Base-by-base conservation (phyloP, 1,140 invertebrate genomes). In the Kradibia gibbosae region DNA sequence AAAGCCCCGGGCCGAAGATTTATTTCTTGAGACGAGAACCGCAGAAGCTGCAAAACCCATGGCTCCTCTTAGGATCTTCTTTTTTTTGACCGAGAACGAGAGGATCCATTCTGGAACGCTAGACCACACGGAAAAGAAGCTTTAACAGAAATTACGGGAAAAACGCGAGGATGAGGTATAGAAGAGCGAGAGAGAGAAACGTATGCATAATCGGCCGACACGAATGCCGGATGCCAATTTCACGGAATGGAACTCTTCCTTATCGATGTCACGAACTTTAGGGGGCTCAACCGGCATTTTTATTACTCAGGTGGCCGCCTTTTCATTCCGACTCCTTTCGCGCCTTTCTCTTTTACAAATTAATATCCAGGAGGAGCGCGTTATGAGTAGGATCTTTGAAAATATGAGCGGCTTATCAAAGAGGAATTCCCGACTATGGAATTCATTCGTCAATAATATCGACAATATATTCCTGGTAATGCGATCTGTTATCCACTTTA, bases 1-100 rank as follows among this genome's bases (percentile, higher is more conserved):
- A 90, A 86, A 90, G 89, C 89, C 86, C 83, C 83, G 83, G 86
- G 84, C 87, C 84, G 85, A 89, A 89, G 89, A 90, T 90, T 90
- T 90, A 90, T 90, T 89, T 88, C 88, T 84, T 85, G 78, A 84
- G 80, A 84, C 67, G 84, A 84, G 84, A 85, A 85, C 78, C 82
- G 74, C 84, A 83, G 67, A 81, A 81, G 80, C 71, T n/a, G 60
- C 55, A 57, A 80, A 62, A 78, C 55, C 70, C 70, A 65, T 50
- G 25, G 45, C 31, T 78, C 60, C 76, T 62, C 74, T 45, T 39
- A 20, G 50, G 50, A 42, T 50, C 45, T 53, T 5, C 45, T 55
- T n/a, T 65, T 55, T 20, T 48, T 22, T 72, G 53, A 71, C 13
- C 72, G 11, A 50, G 53, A 70, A 72, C 31, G 57, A 57, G 48